Base-by-base conservation (phyloP, 2,888 invertebrate genomes). In the Plutella xylostella region DNA sequence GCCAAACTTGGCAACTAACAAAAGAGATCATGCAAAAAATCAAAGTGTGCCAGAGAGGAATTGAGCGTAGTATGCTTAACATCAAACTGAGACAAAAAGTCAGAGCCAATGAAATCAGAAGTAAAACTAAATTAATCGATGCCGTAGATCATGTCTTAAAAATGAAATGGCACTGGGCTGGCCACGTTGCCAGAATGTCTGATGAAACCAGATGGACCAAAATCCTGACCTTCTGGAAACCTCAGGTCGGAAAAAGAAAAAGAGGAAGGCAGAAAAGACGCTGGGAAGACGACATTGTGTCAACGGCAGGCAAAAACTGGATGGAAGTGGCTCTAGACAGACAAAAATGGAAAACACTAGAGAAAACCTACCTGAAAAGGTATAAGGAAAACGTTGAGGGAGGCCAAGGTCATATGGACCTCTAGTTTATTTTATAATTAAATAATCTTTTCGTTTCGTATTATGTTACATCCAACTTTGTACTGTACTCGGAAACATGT, bases 1-100 rank as follows among this genome's bases (percentile, higher is more conserved):
- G 17, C n/a, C 34, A 42, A 33, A 42, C 42, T 7, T 42, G 42
- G 42, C 12, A n/a, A 3, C 17, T 28, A 9, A 40, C 25, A 2
- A 17, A n/a, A 4, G 22, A 12, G 15, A 17, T 14, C 5, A 22
- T 7, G 9, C 7, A n/a, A 15, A 40, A 17, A 40, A 12, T 40
- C 15, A 5, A 12, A 2, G 17, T 28, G 3, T 40, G 41, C 28
- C 41, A 40, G 17, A 40, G 22, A n/a, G 14, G 12, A 11, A 40
- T 40, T 15, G 41, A 25, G 12, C 21, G 41, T 2, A 40, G 41
- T 17, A 40, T 40, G 4, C 21, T n/a, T n/a, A 25, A 19, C 3
- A 15, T 40, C 7, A 14, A 11, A 11, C 30, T 25, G 1, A 25
- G 11, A 28, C 25, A 40, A 3, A 40, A 14, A 18, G 17, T 22